These are phyloP conservation scores for Micromussa lordhowensis DNA, from an alignment of 92 coral and sea anemone species.

Conservation along the genomic window DNA sequence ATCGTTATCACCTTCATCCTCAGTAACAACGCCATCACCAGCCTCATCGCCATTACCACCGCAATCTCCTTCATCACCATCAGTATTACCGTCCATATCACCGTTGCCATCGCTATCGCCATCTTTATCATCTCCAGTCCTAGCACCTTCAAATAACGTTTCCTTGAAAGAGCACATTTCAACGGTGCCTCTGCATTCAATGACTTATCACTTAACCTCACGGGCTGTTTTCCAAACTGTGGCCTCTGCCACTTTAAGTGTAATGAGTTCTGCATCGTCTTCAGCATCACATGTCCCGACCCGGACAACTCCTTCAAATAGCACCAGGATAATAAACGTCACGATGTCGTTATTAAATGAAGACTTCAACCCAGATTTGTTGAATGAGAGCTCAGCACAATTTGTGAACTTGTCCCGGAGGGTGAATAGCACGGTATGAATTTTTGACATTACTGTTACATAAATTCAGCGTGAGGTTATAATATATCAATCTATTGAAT, in stretches of 20 bases:
- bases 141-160: neutral
- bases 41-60: neutral
- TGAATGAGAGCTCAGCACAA: slow-evolving; percentile 23
- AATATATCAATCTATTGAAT: too few species aligned
- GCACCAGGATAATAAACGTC: slow-evolving; percentile 16
- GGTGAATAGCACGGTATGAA: slow-evolving; percentile 39
- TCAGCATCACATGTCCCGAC: slow-evolving; percentile 6
- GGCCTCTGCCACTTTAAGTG: neutral
- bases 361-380: slow-evolving; percentile 25
- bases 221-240: neutral
- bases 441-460: neutral
- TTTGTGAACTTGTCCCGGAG: slow-evolving; percentile 11
- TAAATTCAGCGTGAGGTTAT: neutral
- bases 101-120: neutral
- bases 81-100: neutral
- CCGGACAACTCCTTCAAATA: slow-evolving; percentile 3
- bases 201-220: neutral
- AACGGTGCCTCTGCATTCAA: neutral
- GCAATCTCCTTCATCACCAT: neutral
- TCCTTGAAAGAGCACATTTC: neutral
- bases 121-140: neutral
- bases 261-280: neutral
- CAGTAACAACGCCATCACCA: neutral
- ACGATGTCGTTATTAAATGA: slow-evolving; percentile 37
- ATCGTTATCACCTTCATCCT: neutral